A percentile compares a stretch with the other conserved stretches of the same genome.
These are phyloP conservation scores for Megastigmus dorsalis DNA, from an alignment of 2,888 invertebrate genomes.

Conservation along the genomic window DNA sequence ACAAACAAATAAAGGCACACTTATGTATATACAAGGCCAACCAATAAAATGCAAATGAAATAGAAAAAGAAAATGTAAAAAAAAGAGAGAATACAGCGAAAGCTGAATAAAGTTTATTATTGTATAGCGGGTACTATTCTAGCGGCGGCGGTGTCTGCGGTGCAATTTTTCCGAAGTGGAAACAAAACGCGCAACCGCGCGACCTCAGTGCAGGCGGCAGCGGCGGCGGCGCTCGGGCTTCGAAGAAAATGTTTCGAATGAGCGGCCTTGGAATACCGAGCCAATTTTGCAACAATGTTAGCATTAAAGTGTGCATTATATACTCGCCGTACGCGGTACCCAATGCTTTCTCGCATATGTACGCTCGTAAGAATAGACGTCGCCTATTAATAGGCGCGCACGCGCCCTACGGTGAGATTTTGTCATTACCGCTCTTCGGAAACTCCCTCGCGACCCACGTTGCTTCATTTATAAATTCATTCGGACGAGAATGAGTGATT, in stretches of 20 bases:
- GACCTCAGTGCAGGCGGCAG: not conserved
- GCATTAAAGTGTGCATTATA: constrained; percentile 18
- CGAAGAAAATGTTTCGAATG: constrained; percentile 44
- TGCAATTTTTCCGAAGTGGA: constrained; percentile 22
- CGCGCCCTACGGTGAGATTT: constrained; percentile 20
- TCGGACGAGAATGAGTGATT: too few relatives aligned
- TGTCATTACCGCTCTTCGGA: not conserved
- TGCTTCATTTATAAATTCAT: too few relatives aligned
- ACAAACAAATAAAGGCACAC: too few relatives aligned
- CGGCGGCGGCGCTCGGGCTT: not conserved
- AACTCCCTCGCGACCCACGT: not conserved
- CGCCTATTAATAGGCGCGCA: constrained; percentile 45
- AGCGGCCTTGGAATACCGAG: constrained; percentile 51
- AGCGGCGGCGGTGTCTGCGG: too few relatives aligned
- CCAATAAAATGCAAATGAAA: too few relatives aligned
- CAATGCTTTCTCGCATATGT: too few relatives aligned
- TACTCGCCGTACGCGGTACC: too few relatives aligned
- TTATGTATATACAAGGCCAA: too few relatives aligned
- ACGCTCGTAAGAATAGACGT: constrained; percentile 13
- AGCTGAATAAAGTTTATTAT: too few relatives aligned
- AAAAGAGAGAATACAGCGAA: too few relatives aligned
- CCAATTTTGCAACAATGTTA: constrained; percentile 49
- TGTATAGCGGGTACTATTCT: constrained; percentile 39
- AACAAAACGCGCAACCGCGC: constrained; percentile 25
- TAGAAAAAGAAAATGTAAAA: too few relatives aligned